Base-by-base conservation (phyloP, 2,797 vertebrate genomes). In the Hapalemur alaotrensis region DNA sequence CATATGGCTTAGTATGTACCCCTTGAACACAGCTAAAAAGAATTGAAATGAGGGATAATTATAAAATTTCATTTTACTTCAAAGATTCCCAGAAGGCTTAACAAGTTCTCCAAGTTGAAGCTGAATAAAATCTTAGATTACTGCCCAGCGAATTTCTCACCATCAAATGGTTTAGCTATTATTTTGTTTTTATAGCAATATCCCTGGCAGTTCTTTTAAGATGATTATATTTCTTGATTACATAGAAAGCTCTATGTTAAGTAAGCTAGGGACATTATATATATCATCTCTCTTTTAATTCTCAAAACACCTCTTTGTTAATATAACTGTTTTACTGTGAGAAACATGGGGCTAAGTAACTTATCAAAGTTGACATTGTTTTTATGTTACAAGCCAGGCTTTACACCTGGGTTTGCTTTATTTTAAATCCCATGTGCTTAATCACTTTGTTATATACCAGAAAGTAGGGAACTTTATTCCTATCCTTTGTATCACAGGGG, bases 71-170 rank as follows among this genome's bases (percentile, higher is more conserved):
- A 80, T 89, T 52, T 86, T 30, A 61, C 13, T 63, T 84, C 13
- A 73, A 86, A 79, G 61, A 90, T 65, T 83, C 93, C 4, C 6
- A 79, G 70, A 88, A 85, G 70, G 25, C 90, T 84, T 43, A 96
- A 48, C 22, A 75, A 90, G 8, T 72, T 54, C 32, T 75, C 1
- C 23, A 70, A 84, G 1, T 6, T 57, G 22, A 75, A 86, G 22
- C 43, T 61, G 14, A 89, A 81, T 32, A 48, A 89, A 54, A 57
- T 84, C 18, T 95, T 79, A 81, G 28, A 23, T 52, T 69, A 38
- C 6, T 52, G 3, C 11, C 22, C 11, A 78, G 43, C 2, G 8
- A 9, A 41, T 9, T 76, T 17, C 4, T 82, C 17, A 73, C 38
- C 22, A 69, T 67, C 0, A 28, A 32, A 30, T 35, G 5, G 8